Percentiles rank a stretch among this genome's conserved stretches.
Evolutionary conservation across 2,888 invertebrate genomes (phyloP).

Genomic region (Pristionchus entomophagus): DNA sequence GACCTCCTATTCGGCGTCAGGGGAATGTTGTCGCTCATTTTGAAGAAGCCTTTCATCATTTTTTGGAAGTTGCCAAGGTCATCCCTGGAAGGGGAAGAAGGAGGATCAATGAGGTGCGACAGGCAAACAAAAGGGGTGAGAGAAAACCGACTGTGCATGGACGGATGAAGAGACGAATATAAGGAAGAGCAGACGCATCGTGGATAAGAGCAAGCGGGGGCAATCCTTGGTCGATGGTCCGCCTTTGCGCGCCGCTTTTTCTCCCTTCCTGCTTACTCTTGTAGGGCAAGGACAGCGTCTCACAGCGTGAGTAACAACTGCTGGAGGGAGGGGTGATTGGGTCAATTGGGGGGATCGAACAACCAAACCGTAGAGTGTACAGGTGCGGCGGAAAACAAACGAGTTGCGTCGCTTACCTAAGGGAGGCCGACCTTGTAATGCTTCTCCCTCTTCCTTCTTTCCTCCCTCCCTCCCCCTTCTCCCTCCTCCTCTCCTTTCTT

Average conservation of each 20-base stretch:
- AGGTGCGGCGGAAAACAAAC: conserved; percentile 46
- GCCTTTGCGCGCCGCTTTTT: too few relatives aligned
- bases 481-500: neutral
- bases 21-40: conserved; percentile 17
- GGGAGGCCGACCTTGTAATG: conserved; percentile 46
- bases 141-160: conserved; percentile 21
- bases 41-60: conserved; percentile 41
- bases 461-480: neutral
- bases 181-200: conserved; percentile 20
- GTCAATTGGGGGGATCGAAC: conserved; percentile 28
- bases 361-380: neutral
- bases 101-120: neutral
- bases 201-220: neutral
- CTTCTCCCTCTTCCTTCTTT: conserved; percentile 35
- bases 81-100: neutral
- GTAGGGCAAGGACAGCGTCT: conserved; percentile 25
- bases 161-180: neutral
- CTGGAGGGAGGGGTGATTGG: neutral
- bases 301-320: neutral
- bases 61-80: conserved; percentile 45
- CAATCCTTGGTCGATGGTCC: neutral
- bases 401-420: conserved; percentile 40
- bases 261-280: conserved; percentile 17
- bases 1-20: conserved; percentile 38
- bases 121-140: neutral